Conservation (phyloP, 1,140 invertebrate species). For the Chelonus insularis region DNA sequence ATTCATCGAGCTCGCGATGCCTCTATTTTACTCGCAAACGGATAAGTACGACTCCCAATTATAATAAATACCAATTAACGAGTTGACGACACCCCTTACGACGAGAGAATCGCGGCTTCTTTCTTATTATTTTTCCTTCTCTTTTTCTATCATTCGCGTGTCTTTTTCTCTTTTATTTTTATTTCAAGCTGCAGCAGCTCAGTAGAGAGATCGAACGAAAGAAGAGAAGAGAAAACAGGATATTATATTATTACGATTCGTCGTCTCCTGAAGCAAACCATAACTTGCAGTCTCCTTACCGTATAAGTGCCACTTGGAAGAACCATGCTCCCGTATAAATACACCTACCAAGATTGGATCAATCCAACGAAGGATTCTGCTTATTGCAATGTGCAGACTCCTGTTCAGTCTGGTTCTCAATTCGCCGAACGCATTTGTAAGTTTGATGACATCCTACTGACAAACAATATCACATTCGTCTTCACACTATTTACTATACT, state of each 20-base stretch:
- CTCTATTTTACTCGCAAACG: conserved; percentile 43
- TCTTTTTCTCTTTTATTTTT: conserved; percentile 9
- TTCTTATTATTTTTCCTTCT: conserved; percentile 1
- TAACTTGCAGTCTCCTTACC: conserved; percentile 16
- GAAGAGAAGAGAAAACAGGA: conserved; percentile 19
- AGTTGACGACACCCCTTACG: conserved; percentile 33
- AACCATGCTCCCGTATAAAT: conserved; percentile 25
- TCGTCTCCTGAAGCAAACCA: conserved; percentile 25
- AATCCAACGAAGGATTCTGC: conserved; percentile 19
- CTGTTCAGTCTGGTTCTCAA: conserved; percentile 8
- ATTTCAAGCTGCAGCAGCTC: conserved; percentile 1
- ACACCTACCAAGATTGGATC: conserved; percentile 28
- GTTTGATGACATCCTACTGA: neutral
- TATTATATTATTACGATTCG: conserved; percentile 33
- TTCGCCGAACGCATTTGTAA: neutral
- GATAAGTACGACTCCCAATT: conserved; percentile 49
- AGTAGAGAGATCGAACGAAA: conserved; percentile 13
- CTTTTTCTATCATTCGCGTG: neutral
- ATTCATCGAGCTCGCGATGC: conserved; percentile 33
- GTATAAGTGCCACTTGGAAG: conserved; percentile 26
- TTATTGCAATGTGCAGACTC: conserved; percentile 8
- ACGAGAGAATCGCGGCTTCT: neutral
- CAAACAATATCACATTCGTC: too few species aligned
- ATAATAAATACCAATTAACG: conserved; percentile 54
- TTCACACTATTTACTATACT: too few species aligned